phyloP scores from a whole-genome alignment of 2,888 invertebrate genomes.

The Trileptium ribeirensis region DNA sequence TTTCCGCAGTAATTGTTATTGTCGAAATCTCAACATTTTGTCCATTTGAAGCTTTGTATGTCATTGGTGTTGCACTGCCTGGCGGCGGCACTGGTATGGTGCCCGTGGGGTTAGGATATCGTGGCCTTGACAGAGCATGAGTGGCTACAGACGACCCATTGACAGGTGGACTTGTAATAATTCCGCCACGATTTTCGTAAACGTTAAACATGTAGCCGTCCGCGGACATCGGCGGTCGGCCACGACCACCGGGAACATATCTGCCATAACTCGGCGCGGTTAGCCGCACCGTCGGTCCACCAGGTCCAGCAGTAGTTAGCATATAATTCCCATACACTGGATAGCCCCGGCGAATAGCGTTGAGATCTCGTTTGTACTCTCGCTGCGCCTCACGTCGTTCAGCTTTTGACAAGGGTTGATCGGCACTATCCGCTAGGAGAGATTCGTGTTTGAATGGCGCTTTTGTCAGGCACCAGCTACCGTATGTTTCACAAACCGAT shows the following conservation, averaged over 20 bases:
- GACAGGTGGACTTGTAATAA: too few relatives aligned
- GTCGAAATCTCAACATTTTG: not conserved
- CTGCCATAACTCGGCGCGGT: not conserved
- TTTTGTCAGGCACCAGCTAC: conserved; percentile 38
- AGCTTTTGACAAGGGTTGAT: conserved; percentile 58
- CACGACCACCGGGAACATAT: not conserved
- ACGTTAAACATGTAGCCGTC: not conserved
- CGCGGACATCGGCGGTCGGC: not conserved
- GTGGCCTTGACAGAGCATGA: not conserved
- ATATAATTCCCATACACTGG: not conserved
- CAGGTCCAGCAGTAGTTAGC: not conserved
- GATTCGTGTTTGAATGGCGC: conserved; percentile 89
- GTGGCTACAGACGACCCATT: not conserved
- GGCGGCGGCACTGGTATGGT: not conserved
- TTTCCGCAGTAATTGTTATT: not conserved
- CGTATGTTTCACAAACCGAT: conserved; percentile 8
- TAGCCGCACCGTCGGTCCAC: not conserved
- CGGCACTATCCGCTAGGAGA: conserved; percentile 82
- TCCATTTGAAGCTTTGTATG: not conserved
- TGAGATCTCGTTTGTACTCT: conserved; percentile 6
- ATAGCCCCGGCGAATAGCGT: not conserved
- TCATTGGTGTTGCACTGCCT: not conserved
- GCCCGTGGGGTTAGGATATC: not conserved
- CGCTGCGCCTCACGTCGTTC: conserved; percentile 26
- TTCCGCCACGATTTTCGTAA: too few relatives aligned